Evolutionary conservation across 2,797 vertebrate genomes (phyloP), one percentile per base, ranked within the genome.

Genomic region (Calcarius lapponicus): DNA sequence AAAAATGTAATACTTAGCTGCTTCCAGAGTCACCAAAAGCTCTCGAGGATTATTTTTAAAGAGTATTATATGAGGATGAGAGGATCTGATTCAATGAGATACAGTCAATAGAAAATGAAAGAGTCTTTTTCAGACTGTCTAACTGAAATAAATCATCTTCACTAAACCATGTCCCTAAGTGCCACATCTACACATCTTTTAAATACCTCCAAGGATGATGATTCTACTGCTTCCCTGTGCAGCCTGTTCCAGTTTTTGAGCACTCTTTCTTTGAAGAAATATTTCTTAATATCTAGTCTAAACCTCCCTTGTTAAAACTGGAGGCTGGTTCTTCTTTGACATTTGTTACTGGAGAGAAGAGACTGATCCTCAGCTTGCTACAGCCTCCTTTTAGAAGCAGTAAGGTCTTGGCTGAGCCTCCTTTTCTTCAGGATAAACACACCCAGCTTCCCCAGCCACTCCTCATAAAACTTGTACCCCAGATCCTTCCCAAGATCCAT

Each of bases 11-110:
- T 70, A 25, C 58, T 83, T 36, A 83, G 31, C 57, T 86, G 47
- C 89, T 92, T 83, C 58, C 56, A 83, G 45, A 74, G 42, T 57
- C 1, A 0, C n/a, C 73, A 56, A 48, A 65, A 88, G 50, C 79
- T 92, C 80, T 89, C 0, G 43, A 56, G 57, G 53, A 74, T 85
- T 90, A 87, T 78, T 74, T 64, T 34, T 36, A 70, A 74, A 61
- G 38, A 93, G 42, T 83, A 69, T 92, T 86, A 34, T 42, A 54
- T 45, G 61, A 80, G n/a, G 50, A 89, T 83, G 65, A 87, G 53
- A 91, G 51, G 60, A 73, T 93, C 43, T 79, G 51, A 76, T 81
- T 84, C 58, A 71, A 43, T 69, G 58, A 85, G 74, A 50, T 85
- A 40, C n/a, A 66, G 74, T 64, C 81, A 82, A 57, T 51, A 72